phyloP scores from a whole-genome alignment of 2,113 vertebrate genomes.

The Lucifuga dentata region DNA sequence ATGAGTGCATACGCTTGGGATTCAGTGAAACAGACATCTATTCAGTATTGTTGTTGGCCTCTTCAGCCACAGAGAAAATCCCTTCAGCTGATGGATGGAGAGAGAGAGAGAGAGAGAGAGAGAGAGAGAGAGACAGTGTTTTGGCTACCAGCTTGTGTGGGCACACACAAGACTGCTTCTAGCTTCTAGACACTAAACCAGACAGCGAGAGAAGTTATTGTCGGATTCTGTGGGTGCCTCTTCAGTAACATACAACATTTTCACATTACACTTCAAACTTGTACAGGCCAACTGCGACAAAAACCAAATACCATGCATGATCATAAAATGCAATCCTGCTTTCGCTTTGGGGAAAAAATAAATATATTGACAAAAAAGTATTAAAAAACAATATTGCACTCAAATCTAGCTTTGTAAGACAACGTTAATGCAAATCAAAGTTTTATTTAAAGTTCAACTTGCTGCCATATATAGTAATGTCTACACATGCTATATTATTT shows the following conservation, averaged over 20 bases:
- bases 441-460: too few species aligned
- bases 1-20: constrained; percentile 42
- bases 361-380: too few species aligned
- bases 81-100: constrained; percentile 53
- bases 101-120: constrained; percentile 11
- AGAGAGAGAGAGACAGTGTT: constrained; percentile 6
- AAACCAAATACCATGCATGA: too few species aligned
- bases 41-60: constrained; percentile 59
- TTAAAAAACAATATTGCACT: too few species aligned
- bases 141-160: constrained; percentile 39
- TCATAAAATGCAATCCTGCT: too few species aligned
- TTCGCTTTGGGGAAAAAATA: too few species aligned
- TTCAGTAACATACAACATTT: constrained; percentile 26
- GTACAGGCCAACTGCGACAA: too few species aligned
- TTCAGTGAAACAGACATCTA: constrained; percentile 48
- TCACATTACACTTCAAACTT: constrained; percentile 24
- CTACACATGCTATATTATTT: constrained; percentile 19
- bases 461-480: too few species aligned
- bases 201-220: constrained; percentile 12
- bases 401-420: too few species aligned
- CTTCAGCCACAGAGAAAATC: constrained; percentile 54
- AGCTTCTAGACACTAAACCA: constrained; percentile 32
- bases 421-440: too few species aligned
- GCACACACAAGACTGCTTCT: constrained; percentile 28
- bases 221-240: constrained; percentile 24